Base-by-base conservation (phyloP, 2,113 vertebrate species). In the Bubo blakistoni region DNA sequence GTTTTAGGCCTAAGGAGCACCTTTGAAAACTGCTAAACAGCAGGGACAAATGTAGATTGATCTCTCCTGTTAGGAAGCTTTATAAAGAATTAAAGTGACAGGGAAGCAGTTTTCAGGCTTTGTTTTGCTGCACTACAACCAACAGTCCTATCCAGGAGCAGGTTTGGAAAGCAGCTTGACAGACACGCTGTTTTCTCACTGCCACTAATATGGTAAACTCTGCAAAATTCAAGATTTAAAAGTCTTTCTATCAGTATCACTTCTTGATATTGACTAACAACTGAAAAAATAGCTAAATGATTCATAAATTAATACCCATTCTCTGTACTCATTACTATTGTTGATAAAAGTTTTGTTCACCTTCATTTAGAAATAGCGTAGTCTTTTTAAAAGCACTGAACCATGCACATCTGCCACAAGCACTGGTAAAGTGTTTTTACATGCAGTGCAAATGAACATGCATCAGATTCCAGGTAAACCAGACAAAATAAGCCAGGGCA, bases 21-120 rank as follows among this genome's bases (percentile, higher is more conserved):
- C 63, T 44, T 54, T 90, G 54, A 69, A 91, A 95, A 86, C 46
- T 73, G 78, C 81, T 70, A 46, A 49, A 81, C n/a, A 74, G 71
- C 82, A 93, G 66, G 34, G 74, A 88, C 71, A 88, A 91, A 82
- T 29, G 34, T 36, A 80, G 85, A 90, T 54, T 77, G n/a, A 67
- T 81, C 81, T 66, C 26, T 51, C 63, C 67, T 69, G 36, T 20
- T 63, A 91, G 90, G 34, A 96, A 85, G 78, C 66, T 38, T 81
- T 63, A 77, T 38, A 74, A 92, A 95, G 92, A 94, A 94, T 90
- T 77, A 77, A 93, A 94, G 36, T 93, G 90, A 94, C 92, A 34
- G 71, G 52, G 42, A 96, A 94, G 90, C 79, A 94, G 67, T 94
- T 96, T 95, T 86, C 34, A 73, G 67, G 73, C 59, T 83, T 93